These are phyloP conservation scores for Hemibagrus wyckioides DNA, from an alignment of 2,113 vertebrate species.

Conservation along the genomic window DNA sequence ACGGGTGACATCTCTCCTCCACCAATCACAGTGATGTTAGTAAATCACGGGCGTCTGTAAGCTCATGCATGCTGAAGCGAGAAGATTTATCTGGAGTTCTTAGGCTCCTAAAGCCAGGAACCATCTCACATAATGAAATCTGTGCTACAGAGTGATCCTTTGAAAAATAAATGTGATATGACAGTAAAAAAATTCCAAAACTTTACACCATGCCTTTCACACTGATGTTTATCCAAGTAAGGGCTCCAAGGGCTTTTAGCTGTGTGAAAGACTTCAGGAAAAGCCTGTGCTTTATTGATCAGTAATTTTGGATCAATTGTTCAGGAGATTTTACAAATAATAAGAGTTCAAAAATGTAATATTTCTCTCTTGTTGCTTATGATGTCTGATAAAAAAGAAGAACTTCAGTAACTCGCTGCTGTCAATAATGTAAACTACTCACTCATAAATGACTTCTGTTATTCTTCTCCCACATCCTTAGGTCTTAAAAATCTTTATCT, in stretches of 20 bases:
- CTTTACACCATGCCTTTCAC: background rate
- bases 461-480: background rate
- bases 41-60: background rate
- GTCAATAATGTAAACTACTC: slow-evolving; percentile 10
- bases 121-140: background rate
- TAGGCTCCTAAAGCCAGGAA: background rate
- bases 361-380: background rate
- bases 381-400: background rate
- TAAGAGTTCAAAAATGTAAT: background rate
- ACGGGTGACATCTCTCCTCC: background rate
- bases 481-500: slow-evolving; percentile 3
- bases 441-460: slow-evolving; percentile 10
- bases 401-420: slow-evolving; percentile 10
- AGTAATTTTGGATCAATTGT: background rate
- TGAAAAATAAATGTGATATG: background rate
- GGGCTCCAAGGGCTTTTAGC: background rate
- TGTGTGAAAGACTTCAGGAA: background rate
- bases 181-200: background rate
- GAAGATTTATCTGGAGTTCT: background rate
- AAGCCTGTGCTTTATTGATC: background rate
- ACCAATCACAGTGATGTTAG: background rate
- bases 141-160: background rate
- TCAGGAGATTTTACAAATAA: background rate
- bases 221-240: too few relatives aligned
- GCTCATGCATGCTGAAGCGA: background rate